phyloP scores from a whole-genome alignment of 1,140 invertebrate species.

The Polypedilum vanderplanki region DNA sequence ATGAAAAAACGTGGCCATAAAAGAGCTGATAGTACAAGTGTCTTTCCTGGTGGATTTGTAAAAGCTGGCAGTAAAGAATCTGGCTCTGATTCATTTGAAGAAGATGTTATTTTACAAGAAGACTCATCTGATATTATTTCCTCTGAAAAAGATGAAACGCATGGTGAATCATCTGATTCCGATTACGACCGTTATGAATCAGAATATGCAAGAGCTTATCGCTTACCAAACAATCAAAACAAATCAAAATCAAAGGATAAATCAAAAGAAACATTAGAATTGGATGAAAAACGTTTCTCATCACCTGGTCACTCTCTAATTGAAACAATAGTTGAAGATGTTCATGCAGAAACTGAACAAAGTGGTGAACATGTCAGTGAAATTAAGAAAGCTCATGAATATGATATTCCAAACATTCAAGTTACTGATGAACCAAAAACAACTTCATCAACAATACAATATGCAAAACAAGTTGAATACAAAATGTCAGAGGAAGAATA shows the following conservation, averaged over 20 bases:
- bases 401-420: neutral
- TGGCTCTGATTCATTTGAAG: constrained; percentile 24
- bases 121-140: neutral
- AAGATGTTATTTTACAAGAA: constrained; percentile 32
- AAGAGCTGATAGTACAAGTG: constrained; percentile 49
- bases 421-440: constrained; percentile 35
- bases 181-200: constrained; percentile 44
- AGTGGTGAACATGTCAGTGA: constrained; percentile 45
- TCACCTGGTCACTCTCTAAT: constrained; percentile 41
- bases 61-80: constrained; percentile 34
- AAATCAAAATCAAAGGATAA: constrained; percentile 16
- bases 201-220: constrained; percentile 42
- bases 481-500: constrained; percentile 42
- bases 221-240: constrained; percentile 37
- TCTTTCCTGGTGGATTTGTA: constrained; percentile 37
- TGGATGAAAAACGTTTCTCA: constrained; percentile 40
- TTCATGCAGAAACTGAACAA: constrained; percentile 47
- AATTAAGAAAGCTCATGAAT: neutral
- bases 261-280: constrained; percentile 10
- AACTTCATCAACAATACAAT: constrained; percentile 36
- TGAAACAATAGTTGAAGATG: constrained; percentile 50
- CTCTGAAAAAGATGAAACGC: constrained; percentile 32
- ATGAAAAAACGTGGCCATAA: constrained; percentile 48
- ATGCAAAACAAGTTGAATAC: constrained; percentile 36
- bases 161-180: constrained; percentile 36